Percentiles rank a stretch among this genome's conserved stretches.
Evolutionary conservation across 2,113 vertebrate genomes (phyloP).

Genomic region (Motacilla tschutschensis): DNA sequence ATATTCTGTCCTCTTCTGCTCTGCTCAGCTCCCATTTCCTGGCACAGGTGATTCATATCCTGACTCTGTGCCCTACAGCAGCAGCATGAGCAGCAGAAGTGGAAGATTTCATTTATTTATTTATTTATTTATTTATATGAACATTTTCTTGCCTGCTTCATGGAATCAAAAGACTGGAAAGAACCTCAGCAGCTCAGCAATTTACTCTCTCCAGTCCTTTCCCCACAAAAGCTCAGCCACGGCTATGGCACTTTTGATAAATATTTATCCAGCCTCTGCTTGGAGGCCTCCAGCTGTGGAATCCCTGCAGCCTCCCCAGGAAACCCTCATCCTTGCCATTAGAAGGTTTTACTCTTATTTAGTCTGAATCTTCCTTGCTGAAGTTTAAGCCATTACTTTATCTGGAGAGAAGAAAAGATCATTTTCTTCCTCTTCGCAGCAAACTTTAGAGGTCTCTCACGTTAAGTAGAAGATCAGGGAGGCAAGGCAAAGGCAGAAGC

Average conservation of each 20-base stretch:
- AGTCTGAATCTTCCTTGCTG: background rate
- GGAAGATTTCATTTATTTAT: background rate
- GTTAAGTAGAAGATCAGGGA: background rate
- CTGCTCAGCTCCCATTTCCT: background rate
- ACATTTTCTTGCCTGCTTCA: background rate
- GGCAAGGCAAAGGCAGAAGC: background rate
- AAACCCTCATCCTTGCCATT: slow-evolving; percentile 1
- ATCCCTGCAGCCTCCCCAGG: background rate
- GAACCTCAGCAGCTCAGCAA: background rate
- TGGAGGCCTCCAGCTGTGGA: slow-evolving; percentile 17
- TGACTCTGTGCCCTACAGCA: background rate
- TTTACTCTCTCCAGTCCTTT: background rate
- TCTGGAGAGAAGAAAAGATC: background rate
- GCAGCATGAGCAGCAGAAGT: background rate
- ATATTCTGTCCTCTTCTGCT: background rate
- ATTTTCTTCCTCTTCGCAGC: background rate
- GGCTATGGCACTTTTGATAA: background rate
- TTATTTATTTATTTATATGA: background rate
- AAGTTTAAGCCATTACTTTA: background rate
- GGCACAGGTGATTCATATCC: background rate
- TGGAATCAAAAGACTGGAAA: background rate
- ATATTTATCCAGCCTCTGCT: slow-evolving; percentile 27
- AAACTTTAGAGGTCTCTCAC: background rate
- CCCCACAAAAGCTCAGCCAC: background rate
- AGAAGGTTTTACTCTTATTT: background rate